Evolutionary conservation across 1,140 invertebrate genomes (phyloP).

Genomic region (Cotesia vestalis): DNA sequence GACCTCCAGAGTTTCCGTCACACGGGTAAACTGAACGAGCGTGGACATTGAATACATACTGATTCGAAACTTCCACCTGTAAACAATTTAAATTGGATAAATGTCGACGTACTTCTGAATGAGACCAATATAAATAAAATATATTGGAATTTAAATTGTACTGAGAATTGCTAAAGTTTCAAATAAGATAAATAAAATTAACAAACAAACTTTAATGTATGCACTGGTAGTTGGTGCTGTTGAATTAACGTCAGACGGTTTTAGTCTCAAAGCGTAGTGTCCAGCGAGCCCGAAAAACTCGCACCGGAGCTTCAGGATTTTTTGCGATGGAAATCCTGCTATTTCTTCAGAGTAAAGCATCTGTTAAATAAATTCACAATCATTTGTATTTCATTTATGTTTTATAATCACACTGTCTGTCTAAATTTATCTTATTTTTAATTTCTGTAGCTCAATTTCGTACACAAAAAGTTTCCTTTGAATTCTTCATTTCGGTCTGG

Average conservation of each 20-base stretch:
- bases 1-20: slow-evolving; percentile 72
- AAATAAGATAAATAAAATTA: too few species aligned
- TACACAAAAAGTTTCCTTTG: too few species aligned
- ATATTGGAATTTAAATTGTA: neutral
- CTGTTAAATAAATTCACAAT: slow-evolving; percentile 51
- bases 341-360: slow-evolving; percentile 75
- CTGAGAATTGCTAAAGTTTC: too few species aligned
- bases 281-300: slow-evolving; percentile 82
- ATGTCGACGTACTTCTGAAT: slow-evolving; percentile 2
- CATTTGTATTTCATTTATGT: neutral
- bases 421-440: too few species aligned
- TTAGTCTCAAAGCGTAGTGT: slow-evolving; percentile 75
- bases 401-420: neutral
- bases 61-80: slow-evolving; percentile 81
- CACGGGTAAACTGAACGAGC: slow-evolving; percentile 83
- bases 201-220: slow-evolving; percentile 70
- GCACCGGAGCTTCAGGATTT: slow-evolving; percentile 73
- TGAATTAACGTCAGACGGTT: slow-evolving; percentile 67
- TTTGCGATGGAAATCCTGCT: slow-evolving; percentile 73
- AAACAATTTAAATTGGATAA: slow-evolving; percentile 43
- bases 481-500: too few species aligned
- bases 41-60: slow-evolving; percentile 84
- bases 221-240: slow-evolving; percentile 70
- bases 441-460: too few species aligned
- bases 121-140: too few species aligned